Conservation (phyloP, 2,797 vertebrate genomes). For the Peromyscus aztecus region DNA sequence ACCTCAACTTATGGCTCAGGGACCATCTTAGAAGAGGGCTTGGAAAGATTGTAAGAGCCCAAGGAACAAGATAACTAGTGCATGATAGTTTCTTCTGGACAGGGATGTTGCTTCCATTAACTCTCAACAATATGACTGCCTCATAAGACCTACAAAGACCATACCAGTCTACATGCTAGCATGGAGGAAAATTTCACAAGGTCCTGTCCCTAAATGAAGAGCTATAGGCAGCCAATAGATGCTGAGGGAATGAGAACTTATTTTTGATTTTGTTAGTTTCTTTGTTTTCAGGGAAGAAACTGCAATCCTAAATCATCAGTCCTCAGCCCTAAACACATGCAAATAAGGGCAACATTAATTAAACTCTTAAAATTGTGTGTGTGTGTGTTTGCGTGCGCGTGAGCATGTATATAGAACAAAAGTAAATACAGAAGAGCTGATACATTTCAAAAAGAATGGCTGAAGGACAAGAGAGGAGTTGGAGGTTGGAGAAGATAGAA, state of each 20-base stretch:
- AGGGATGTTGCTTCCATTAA: not conserved
- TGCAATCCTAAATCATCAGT: not conserved
- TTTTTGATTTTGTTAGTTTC: not conserved
- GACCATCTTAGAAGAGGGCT: not conserved
- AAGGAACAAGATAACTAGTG: not conserved
- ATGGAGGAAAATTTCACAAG: not conserved
- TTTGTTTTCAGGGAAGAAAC: not conserved
- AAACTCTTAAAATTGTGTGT: not conserved
- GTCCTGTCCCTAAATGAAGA: not conserved
- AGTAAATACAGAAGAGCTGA: not conserved
- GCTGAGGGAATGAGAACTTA: not conserved
- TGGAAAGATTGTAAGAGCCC: not conserved
- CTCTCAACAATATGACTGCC: not conserved
- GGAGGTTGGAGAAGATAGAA: not conserved
- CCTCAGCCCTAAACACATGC: not conserved
- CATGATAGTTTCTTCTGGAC: not conserved
- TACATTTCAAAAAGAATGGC: not conserved
- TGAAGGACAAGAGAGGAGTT: not conserved
- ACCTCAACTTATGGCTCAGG: not conserved
- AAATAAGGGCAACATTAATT: not conserved
- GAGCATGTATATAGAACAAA: not conserved
- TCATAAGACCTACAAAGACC: not conserved
- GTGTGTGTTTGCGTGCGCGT: not conserved
- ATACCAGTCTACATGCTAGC: not conserved
- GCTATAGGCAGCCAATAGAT: not conserved